A percentile compares a stretch with the other conserved stretches of the same genome.
Evolutionary conservation across 2,113 vertebrate genomes (phyloP).

Genomic region (Monarcha castaneiventris): DNA sequence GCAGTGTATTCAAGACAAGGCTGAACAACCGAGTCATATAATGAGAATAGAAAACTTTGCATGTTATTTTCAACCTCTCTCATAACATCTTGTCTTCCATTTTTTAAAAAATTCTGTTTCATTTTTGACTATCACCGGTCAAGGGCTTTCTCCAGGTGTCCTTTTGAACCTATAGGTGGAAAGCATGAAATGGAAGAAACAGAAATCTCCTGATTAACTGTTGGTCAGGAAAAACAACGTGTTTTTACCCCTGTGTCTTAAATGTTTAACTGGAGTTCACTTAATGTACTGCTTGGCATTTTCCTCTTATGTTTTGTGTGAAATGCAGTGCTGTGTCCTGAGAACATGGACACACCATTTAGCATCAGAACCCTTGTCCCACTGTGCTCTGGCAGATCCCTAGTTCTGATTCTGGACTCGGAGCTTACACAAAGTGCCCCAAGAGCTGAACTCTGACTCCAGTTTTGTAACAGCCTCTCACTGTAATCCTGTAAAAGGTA

Average conservation of each 20-base stretch:
- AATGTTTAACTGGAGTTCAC: not conserved
- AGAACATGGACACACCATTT: not conserved
- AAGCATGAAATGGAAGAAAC: not conserved
- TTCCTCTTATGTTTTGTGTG: not conserved
- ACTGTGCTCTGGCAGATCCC: not conserved
- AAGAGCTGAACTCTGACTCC: slow-evolving; percentile 9
- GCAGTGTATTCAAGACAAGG: slow-evolving; percentile 43
- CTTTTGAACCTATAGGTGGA: not conserved
- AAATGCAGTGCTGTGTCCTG: not conserved
- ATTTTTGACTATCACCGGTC: not conserved
- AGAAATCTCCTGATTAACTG: not conserved
- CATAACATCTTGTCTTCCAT: not conserved
- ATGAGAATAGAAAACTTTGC: not conserved
- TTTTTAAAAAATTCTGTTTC: not conserved
- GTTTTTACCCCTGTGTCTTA: not conserved
- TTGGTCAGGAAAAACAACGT: not conserved
- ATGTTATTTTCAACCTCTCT: not conserved
- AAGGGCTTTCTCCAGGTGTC: not conserved
- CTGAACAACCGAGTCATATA: slow-evolving; percentile 8
- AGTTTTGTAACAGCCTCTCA: not conserved
- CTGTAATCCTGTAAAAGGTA: not conserved
- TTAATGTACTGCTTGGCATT: not conserved
- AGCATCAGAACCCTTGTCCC: not conserved
- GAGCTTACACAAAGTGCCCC: not conserved
- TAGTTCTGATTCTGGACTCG: not conserved